Evolutionary conservation across 2,113 vertebrate genomes (phyloP).

Genomic region (Pseudorhombus dupliciocellatus): DNA sequence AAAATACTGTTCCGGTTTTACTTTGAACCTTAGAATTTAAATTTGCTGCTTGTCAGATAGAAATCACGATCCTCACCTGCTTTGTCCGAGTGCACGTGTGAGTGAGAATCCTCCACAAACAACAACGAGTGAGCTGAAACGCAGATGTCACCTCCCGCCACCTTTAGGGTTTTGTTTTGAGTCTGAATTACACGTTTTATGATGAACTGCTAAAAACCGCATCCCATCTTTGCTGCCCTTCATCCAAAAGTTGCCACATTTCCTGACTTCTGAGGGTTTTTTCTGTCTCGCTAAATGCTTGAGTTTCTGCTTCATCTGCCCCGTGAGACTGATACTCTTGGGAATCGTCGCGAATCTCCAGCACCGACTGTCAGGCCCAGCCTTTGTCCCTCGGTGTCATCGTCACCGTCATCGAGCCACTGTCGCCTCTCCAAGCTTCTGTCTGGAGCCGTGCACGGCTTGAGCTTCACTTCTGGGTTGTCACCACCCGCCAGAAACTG

Average conservation of each 20-base stretch:
- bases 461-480: conserved; percentile 31
- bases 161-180: conserved; percentile 20
- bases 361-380: conserved; percentile 64
- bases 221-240: conserved; percentile 1
- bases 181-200: conserved; percentile 18
- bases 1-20: conserved; percentile 48
- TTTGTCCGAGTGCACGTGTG: not conserved
- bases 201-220: conserved; percentile 2
- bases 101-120: not conserved
- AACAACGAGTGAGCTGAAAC: conserved; percentile 5
- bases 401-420: conserved; percentile 47
- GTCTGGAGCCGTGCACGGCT: conserved; percentile 37
- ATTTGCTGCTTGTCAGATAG: not conserved
- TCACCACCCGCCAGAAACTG: conserved; percentile 27
- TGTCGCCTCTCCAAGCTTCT: conserved; percentile 51
- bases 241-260: not conserved
- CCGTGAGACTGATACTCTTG: conserved; percentile 68
- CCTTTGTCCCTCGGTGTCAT: conserved; percentile 70
- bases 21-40: conserved; percentile 2
- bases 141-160: conserved; percentile 9
- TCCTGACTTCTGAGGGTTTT: conserved; percentile 3
- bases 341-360: conserved; percentile 47
- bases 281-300: conserved; percentile 17
- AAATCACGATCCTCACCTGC: too few species aligned
- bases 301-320: conserved; percentile 23